phyloP scores from a whole-genome alignment of 2,113 vertebrate genomes.

The Arenaria interpres region DNA sequence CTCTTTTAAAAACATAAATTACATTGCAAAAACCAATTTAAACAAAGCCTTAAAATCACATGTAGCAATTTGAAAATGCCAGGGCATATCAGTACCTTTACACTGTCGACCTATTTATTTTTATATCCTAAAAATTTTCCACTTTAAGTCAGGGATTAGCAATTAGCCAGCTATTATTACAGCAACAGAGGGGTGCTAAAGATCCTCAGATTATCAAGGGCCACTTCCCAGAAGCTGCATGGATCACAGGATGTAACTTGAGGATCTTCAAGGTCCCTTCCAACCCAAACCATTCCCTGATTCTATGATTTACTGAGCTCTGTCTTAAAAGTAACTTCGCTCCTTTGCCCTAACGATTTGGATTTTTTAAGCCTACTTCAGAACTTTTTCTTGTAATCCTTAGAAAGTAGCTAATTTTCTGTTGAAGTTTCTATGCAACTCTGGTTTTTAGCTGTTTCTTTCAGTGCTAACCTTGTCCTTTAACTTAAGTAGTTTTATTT shows the following conservation, averaged over 20 bases:
- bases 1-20: not conserved
- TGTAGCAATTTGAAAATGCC: not conserved
- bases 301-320: not conserved
- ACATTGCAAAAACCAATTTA: not conserved
- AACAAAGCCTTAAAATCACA: not conserved
- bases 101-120: fast-evolving
- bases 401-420: not conserved
- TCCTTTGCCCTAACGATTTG: not conserved
- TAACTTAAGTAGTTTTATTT: not conserved
- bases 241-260: not conserved
- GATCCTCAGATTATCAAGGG: not conserved
- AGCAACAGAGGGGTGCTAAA: not conserved
- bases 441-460: not conserved
- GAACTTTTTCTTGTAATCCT: not conserved
- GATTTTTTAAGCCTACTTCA: not conserved
- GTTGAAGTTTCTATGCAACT: not conserved
- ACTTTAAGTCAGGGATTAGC: not conserved
- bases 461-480: not conserved
- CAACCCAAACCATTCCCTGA: no score
- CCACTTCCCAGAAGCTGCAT: not conserved
- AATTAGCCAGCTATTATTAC: not conserved
- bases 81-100: not conserved
- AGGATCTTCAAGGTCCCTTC: no score
- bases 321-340: not conserved
- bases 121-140: not conserved